These are phyloP conservation scores for Muricea muricata DNA, from an alignment of 92 coral and sea anemone genomes.

Conservation along the genomic window DNA sequence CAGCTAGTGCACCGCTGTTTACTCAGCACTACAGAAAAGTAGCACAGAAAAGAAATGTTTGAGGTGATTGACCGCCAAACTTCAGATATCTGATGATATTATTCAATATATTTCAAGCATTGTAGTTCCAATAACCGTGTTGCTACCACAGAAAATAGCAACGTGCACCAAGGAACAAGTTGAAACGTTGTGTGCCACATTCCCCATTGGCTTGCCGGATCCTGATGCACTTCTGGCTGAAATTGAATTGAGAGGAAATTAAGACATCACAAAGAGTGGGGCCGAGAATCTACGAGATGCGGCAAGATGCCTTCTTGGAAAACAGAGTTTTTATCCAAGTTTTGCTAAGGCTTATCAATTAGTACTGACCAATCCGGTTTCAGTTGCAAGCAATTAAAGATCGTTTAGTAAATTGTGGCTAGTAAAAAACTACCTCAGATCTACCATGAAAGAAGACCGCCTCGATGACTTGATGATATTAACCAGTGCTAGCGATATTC, in stretches of 20 bases:
- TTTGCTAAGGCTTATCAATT: slow-evolving; percentile 8
- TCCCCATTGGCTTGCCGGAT: neutral
- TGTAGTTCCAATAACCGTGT: neutral
- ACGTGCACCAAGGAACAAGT: neutral
- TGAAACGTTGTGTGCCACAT: slow-evolving; percentile 9
- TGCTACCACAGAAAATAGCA: slow-evolving; percentile 14
- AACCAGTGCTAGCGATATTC: neutral
- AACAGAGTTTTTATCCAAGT: neutral
- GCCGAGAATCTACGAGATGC: slow-evolving; percentile 15
- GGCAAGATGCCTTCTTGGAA: neutral
- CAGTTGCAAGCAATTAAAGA: neutral
- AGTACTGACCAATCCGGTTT: neutral
- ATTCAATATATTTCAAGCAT: neutral
- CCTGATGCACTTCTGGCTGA: neutral
- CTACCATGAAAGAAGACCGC: slow-evolving; percentile 14
- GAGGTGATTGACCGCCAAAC: neutral
- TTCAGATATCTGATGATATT: neutral
- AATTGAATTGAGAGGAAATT: neutral
- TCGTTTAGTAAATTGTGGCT: slow-evolving; percentile 1
- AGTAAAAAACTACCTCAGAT: neutral
- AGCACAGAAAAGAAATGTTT: slow-evolving; percentile 16
- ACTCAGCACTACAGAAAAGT: slow-evolving; percentile 16
- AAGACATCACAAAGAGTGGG: neutral
- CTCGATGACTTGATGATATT: neutral
- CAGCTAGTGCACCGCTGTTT: neutral